A percentile compares a stretch with the other conserved stretches of the same genome.
Evolutionary conservation across 2,888 invertebrate genomes (phyloP).

Genomic region (Mythimna lalbum): DNA sequence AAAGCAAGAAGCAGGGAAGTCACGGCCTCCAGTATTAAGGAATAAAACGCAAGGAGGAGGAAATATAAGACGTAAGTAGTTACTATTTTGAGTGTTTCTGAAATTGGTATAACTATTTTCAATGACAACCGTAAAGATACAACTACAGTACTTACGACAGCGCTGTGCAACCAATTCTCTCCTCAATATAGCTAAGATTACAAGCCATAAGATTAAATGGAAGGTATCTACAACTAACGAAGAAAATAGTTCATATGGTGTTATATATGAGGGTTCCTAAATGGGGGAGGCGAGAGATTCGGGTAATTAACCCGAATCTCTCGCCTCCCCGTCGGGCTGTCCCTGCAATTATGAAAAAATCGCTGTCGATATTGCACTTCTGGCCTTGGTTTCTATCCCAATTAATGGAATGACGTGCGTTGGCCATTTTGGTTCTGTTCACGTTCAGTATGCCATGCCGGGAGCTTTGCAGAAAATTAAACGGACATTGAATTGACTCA

Average conservation of each 20-base stretch:
- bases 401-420: conserved; percentile 71
- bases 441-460: conserved; percentile 36
- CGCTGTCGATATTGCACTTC: conserved; percentile 70
- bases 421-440: conserved; percentile 63
- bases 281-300: conserved; percentile 43
- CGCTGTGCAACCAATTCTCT: conserved; percentile 39
- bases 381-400: conserved; percentile 69
- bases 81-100: neutral
- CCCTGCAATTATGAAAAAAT: conserved; percentile 71
- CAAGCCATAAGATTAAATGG: conserved; percentile 44
- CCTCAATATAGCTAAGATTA: conserved; percentile 40
- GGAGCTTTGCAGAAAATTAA: conserved; percentile 49
- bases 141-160: conserved; percentile 1
- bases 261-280: conserved; percentile 52
- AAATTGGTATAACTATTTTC: conserved; percentile 1
- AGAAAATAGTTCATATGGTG: conserved; percentile 53
- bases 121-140: conserved; percentile 19
- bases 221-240: conserved; percentile 25
- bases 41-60: too few relatives aligned
- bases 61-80: too few relatives aligned
- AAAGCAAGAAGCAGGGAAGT: too few relatives aligned
- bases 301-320: too few relatives aligned
- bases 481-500: conserved; percentile 39
- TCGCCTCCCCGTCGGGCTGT: conserved; percentile 56
- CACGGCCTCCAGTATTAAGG: too few relatives aligned